Percentiles rank a stretch among this genome's conserved stretches.
Evolutionary conservation across 2,797 vertebrate species (phyloP).

Genomic region (Hapalemur alaotrensis): DNA sequence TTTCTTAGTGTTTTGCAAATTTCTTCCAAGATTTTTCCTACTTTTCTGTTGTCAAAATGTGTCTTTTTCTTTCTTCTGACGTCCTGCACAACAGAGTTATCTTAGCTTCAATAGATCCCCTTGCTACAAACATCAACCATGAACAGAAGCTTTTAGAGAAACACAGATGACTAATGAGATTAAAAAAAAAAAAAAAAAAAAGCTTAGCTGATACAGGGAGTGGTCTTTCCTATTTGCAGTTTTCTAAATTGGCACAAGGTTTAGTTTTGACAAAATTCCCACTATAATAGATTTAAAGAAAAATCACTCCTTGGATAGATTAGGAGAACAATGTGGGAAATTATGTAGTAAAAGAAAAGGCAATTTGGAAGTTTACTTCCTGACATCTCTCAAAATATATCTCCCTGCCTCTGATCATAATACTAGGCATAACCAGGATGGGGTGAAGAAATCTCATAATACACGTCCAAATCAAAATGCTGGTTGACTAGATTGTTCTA

Average conservation of each 20-base stretch:
- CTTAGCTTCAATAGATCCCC: not conserved
- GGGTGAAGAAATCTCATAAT: not conserved
- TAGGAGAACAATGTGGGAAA: not conserved
- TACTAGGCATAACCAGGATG: not conserved
- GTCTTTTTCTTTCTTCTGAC: not conserved
- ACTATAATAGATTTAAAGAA: not conserved
- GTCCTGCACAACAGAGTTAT: not conserved
- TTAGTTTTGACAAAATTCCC: not conserved
- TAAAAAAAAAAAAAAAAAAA: no score
- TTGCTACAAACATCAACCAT: not conserved
- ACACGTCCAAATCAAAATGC: not conserved
- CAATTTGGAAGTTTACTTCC: not conserved
- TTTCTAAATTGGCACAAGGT: not conserved
- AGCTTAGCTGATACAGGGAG: not conserved
- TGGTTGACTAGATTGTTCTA: not conserved
- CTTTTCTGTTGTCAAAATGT: not conserved
- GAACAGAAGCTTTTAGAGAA: not conserved
- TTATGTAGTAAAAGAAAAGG: not conserved
- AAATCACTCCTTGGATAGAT: not conserved
- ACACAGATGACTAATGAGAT: no score
- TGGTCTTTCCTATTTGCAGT: not conserved
- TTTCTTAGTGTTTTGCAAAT: not conserved
- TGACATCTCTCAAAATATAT: not conserved
- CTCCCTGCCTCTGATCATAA: not conserved
- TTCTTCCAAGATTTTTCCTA: not conserved